Evolutionary conservation across 1,140 invertebrate species (phyloP).

Genomic region (Temnothorax curvispinosus): DNA sequence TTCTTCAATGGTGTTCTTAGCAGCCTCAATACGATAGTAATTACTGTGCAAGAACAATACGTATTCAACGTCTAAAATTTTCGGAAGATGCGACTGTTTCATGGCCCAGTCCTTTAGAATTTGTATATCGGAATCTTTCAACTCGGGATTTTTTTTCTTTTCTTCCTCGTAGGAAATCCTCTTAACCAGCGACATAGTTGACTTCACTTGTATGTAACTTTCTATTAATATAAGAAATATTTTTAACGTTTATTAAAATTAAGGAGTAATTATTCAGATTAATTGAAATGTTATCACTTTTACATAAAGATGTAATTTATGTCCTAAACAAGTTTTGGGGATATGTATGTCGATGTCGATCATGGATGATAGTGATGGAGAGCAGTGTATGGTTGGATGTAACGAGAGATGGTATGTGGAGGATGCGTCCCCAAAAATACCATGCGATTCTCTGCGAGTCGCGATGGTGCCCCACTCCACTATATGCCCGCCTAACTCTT

Average conservation of each 20-base stretch:
- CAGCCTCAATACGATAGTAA: constrained; percentile 86
- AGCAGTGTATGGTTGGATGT: no score
- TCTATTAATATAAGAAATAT: neutral
- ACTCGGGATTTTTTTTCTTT: constrained; percentile 86
- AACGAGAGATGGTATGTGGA: no score
- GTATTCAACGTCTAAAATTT: constrained; percentile 86
- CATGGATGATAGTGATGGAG: no score
- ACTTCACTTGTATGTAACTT: neutral
- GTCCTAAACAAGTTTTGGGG: no score
- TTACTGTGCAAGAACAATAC: constrained; percentile 88
- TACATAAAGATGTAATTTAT: no score
- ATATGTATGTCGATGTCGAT: no score
- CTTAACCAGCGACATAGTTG: constrained; percentile 25
- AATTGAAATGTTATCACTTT: no score
- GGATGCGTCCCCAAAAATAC: no score
- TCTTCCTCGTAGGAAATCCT: constrained; percentile 83
- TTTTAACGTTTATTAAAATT: neutral
- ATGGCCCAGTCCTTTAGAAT: constrained; percentile 87
- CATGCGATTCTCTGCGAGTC: no score
- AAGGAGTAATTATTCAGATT: no score
- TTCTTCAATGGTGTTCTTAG: constrained; percentile 88
- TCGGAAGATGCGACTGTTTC: constrained; percentile 88
- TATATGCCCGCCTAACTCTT: no score
- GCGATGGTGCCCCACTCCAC: no score
- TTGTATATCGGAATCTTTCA: constrained; percentile 86